These are phyloP conservation scores for Myotis planiceps DNA, from an alignment of 2,797 vertebrate species.

Conservation along the genomic window DNA sequence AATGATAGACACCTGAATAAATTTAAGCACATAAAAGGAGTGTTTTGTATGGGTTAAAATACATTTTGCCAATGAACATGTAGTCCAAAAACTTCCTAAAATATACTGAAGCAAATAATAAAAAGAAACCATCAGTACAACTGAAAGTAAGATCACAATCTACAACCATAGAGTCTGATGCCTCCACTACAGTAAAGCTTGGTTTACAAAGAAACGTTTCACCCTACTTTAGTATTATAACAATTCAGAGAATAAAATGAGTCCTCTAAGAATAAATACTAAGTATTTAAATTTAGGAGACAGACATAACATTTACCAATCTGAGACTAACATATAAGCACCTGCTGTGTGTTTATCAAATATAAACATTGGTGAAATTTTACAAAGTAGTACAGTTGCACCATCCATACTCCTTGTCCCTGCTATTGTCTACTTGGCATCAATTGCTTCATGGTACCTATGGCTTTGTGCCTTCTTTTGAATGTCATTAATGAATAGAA, in stretches of 20 bases:
- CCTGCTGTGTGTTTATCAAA: neutral
- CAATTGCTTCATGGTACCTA: neutral
- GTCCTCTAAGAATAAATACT: conserved; percentile 8
- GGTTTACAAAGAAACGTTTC: conserved; percentile 25
- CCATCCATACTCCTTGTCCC: neutral
- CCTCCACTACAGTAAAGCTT: neutral
- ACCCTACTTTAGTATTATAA: neutral
- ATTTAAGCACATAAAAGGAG: neutral
- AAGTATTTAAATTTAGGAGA: neutral
- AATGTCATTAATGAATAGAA: conserved; percentile 6
- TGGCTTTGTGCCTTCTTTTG: neutral
- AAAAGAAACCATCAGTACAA: neutral
- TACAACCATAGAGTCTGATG: neutral
- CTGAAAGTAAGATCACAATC: neutral
- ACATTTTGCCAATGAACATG: neutral
- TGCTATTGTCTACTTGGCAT: neutral
- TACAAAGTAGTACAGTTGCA: neutral
- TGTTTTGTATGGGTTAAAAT: conserved; percentile 32
- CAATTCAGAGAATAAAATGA: conserved; percentile 47
- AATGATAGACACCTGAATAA: neutral
- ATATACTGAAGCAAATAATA: neutral
- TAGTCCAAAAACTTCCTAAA: neutral
- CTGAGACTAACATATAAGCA: neutral
- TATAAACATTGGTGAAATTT: neutral
- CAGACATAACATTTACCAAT: neutral